phyloP scores from a whole-genome alignment of 2,113 vertebrate genomes.

The Chlamydotis undulata region DNA sequence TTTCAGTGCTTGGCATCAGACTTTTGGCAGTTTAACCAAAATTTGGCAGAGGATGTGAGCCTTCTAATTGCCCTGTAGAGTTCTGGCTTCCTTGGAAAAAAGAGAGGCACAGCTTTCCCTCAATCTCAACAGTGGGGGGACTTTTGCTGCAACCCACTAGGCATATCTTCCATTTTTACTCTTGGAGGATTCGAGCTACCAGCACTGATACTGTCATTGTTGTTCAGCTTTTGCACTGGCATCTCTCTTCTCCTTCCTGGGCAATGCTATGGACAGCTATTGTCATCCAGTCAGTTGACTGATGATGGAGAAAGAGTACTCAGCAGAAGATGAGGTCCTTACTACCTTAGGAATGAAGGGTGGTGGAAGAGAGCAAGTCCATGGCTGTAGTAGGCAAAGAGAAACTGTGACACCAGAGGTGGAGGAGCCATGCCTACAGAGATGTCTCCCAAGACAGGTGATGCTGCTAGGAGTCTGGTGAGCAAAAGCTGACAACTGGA shows the following conservation, averaged over 20 bases:
- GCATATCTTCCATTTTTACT: background rate
- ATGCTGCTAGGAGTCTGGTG: background rate
- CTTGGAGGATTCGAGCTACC: background rate
- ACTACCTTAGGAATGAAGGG: background rate
- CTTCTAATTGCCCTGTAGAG: background rate
- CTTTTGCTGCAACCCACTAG: background rate
- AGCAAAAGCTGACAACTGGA: background rate
- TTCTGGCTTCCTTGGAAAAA: background rate
- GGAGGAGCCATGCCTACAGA: background rate
- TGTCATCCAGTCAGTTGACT: accelerated
- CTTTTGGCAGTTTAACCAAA: background rate
- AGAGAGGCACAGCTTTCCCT: background rate
- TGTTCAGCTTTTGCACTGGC: background rate
- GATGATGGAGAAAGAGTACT: background rate
- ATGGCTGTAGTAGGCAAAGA: background rate
- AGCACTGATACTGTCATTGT: background rate
- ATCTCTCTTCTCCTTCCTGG: background rate
- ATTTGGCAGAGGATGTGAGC: background rate
- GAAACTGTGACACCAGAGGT: background rate
- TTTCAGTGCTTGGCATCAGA: background rate
- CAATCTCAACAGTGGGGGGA: background rate
- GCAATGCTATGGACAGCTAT: accelerated
- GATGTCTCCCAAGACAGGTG: background rate
- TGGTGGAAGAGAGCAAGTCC: background rate
- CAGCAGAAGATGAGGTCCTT: background rate